Conservation (phyloP, 2,797 vertebrate species). For the Sebastes variabilis region DNA sequence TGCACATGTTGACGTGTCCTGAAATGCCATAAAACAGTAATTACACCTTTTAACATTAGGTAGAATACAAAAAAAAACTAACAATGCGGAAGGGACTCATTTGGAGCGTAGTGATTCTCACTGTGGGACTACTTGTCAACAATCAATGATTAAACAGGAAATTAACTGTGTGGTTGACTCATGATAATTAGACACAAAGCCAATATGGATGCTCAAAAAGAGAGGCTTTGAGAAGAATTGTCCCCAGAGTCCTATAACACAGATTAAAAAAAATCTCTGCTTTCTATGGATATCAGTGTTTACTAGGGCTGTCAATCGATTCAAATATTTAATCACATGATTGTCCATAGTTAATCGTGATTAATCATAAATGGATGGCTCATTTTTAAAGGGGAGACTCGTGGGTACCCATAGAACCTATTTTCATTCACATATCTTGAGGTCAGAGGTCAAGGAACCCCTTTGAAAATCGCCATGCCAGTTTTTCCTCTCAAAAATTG, state of each 20-base stretch:
- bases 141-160: constrained; percentile 6
- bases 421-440: too few species aligned
- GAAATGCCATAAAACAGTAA: background rate
- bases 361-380: too few species aligned
- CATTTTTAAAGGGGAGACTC: too few species aligned
- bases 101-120: background rate
- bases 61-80: background rate
- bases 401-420: too few species aligned
- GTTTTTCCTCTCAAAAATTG: too few species aligned
- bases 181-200: background rate
- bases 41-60: background rate
- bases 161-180: background rate
- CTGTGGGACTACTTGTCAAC: constrained; percentile 1
- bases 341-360: too few species aligned
- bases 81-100: background rate
- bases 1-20: background rate
- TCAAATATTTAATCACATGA: too few species aligned
- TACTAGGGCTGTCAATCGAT: too few species aligned
- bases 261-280: background rate
- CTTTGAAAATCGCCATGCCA: too few species aligned
- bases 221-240: background rate
- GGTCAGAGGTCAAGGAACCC: too few species aligned
- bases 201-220: background rate
- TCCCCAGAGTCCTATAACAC: background rate
- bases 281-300: background rate